Base-by-base conservation (phyloP, 2,888 invertebrate species). In the Campopleginae sp. region DNA sequence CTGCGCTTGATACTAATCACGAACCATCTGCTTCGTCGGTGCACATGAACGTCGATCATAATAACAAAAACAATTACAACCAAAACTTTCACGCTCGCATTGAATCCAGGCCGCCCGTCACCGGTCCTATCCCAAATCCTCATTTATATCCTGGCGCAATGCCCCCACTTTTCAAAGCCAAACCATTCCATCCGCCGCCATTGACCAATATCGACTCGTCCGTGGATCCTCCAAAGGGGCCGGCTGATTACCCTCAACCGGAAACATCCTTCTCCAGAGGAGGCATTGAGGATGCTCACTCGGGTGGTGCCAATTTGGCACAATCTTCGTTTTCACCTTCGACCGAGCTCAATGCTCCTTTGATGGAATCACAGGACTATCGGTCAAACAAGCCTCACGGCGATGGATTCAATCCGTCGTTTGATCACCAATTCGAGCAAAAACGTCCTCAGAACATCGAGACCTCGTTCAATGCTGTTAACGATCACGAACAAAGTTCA, bases 121-220 rank as follows among this genome's bases (percentile, higher is more conserved):
- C 83, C 42, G 94, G 94, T 88, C 95, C 96, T 2, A 95, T 96
- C 77, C 95, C 96, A 5, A 94, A 96, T 88, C 96, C 96, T 0
- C 96, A 96, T 90, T 92, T 96, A 48, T 96, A 96, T 88, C 94
- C 95, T 66, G 95, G 95, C 42, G 95, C 95, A 12, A 90, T 96
- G 86, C 95, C 96, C 6, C 96, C 96, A 17, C 94, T 96, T 78
- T 96, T 95, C 90, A 95, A 95, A 89, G 95, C 96, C 2, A 84
- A 86, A 54, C 86, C 80, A 23, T 82, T 86, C 51, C 76, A 76
- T 58, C 74, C 82, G 61, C 19, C 80, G 33, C 86, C 81, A 23
- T 81, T 80, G 44, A n/a, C n/a, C n/a, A 51, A 74, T 79, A 86
- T 48, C 82, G 86, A 79, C 51, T 65, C 65, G 12, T 58, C 81